Evolutionary conservation across 2,797 vertebrate species (phyloP).

Genomic region (Malacoctenus gilli): DNA sequence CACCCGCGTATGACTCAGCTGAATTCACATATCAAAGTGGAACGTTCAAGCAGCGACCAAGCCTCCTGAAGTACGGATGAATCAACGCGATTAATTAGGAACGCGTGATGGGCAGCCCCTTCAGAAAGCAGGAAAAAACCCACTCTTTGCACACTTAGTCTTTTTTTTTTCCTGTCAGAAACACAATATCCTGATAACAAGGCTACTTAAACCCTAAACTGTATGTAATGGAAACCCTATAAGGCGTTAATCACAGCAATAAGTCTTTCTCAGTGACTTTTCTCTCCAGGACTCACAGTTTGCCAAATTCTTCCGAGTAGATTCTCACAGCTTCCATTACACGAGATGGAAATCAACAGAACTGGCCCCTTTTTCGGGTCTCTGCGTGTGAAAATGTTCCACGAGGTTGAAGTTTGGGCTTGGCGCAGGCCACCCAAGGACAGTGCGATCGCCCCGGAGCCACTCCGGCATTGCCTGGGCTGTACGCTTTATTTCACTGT

Average conservation of each 20-base stretch:
- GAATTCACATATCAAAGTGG: neutral
- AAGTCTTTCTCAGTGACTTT: neutral
- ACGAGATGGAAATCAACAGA: neutral
- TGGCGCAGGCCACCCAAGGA: slow-evolving; percentile 1
- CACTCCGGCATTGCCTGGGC: slow-evolving; percentile 5
- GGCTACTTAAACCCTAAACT: too few relatives aligned
- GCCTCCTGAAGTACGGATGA: neutral
- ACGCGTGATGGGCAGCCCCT: neutral
- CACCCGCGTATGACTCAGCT: neutral
- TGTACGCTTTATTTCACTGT: neutral
- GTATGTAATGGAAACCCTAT: too few relatives aligned
- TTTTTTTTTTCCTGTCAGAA: too few relatives aligned
- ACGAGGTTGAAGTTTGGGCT: too few relatives aligned
- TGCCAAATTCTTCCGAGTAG: neutral
- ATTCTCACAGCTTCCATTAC: neutral
- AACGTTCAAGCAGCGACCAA: neutral
- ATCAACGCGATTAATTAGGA: neutral
- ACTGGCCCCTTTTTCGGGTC: neutral
- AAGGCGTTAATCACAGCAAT: too few relatives aligned
- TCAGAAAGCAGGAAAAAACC: neutral
- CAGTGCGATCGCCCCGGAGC: slow-evolving; percentile 6
- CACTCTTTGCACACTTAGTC: too few relatives aligned
- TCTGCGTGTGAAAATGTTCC: neutral
- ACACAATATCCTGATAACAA: too few relatives aligned
- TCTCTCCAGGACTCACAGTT: neutral